Evolutionary conservation across 2,113 vertebrate genomes (phyloP), one percentile per base, ranked within the genome.

Genomic region (Mus pahari): DNA sequence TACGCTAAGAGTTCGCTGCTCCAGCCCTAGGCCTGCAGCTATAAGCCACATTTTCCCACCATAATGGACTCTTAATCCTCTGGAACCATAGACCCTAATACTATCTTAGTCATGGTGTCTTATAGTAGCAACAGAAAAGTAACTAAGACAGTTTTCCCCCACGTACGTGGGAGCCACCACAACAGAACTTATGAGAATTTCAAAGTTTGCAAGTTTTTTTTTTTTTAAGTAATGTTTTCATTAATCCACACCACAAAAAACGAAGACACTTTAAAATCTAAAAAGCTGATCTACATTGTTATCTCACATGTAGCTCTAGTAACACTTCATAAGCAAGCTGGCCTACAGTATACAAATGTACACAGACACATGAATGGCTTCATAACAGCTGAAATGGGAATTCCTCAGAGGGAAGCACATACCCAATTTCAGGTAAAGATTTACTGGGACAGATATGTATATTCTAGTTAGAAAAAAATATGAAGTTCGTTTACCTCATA

Each of bases 371-470:
- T 36, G 33, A 55, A 87, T 64, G 50, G 73, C 50, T 94, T 86
- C 17, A 71, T 53, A 36, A 48, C 36, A 89, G 86, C 16, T 89
- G 58, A 86, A 83, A 22, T 83, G 53, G 87, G 39, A 94, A 91
- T 79, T 90, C 53, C 36, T 77, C 64, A 39, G n/a, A 73, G 24
- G 39, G 93, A 31, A 89, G 1, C n/a, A 94, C 12, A 66, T 26
- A 81, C 7, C 95, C 82, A 74, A 45, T 91, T 78, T 90, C 45
- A 92, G 90, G 31, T 20, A 93, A 87, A 45, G 91, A 91, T 90
- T 78, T 74, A 86, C 58, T 60, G 48, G 50, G 48, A 94, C 31
- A 90, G 24, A 55, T 66, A 74, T 60, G 71, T 36, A 93, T 73
- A 94, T 84, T 73, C 58, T 86, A 73, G 24, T 16, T 77, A 66